Percentiles rank a stretch among this genome's conserved stretches.
phyloP scores from a whole-genome alignment of 92 coral and sea anemone species.

The Anthopleura xanthogrammica region DNA sequence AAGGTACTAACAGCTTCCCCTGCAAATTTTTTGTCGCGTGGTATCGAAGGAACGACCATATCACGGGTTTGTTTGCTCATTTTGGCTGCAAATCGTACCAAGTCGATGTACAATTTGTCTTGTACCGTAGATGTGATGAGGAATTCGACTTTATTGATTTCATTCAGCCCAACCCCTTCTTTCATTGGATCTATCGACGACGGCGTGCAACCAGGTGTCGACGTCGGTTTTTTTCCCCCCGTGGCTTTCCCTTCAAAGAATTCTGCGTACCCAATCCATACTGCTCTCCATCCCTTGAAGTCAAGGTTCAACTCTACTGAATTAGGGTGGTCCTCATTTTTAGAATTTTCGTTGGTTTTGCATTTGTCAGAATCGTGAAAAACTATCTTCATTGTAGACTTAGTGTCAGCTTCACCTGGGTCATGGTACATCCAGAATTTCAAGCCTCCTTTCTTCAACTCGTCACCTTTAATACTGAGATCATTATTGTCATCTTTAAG shows the following conservation, averaged over 20 bases:
- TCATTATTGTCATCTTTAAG: neutral
- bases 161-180: neutral
- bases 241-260: neutral
- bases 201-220: too few relatives aligned
- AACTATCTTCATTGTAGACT: slow-evolving; percentile 11
- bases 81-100: slow-evolving; percentile 17
- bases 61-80: slow-evolving; percentile 23
- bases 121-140: neutral
- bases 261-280: slow-evolving; percentile 32
- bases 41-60: slow-evolving; percentile 1
- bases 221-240: too few relatives aligned
- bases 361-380: neutral
- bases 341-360: slow-evolving; percentile 1
- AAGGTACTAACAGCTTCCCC: neutral
- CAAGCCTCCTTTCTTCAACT: slow-evolving; percentile 43
- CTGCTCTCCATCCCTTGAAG: slow-evolving; percentile 34
- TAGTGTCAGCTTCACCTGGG: neutral
- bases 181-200: neutral
- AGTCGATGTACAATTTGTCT: slow-evolving; percentile 11
- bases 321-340: too few relatives aligned
- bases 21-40: neutral
- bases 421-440: slow-evolving; percentile 62
- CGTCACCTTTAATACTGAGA: slow-evolving; percentile 10
- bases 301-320: slow-evolving; percentile 8
- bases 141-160: slow-evolving; percentile 2